Conservation (phyloP, 2,888 invertebrate genomes). For the Dimorphilus gyrociliatus region DNA sequence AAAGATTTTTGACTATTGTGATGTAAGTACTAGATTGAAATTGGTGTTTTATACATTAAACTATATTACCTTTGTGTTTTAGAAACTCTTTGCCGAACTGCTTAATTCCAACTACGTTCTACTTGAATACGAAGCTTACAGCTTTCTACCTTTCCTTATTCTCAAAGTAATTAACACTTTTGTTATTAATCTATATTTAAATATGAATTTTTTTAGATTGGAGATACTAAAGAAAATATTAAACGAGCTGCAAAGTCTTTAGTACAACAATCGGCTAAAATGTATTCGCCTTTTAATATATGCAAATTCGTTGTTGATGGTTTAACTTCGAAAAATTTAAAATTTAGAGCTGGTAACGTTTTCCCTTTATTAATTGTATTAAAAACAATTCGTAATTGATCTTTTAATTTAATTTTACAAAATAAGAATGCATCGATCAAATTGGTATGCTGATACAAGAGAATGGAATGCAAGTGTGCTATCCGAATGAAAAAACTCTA, state of each 20-base stretch:
- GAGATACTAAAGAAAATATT: constrained; percentile 88
- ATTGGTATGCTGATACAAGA: constrained; percentile 66
- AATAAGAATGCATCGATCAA: constrained; percentile 73
- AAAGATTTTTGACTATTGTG: constrained; percentile 86
- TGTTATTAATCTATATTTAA: constrained; percentile 1
- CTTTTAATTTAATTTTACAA: constrained; percentile 1
- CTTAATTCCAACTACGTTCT: constrained; percentile 62
- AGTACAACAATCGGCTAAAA: constrained; percentile 62
- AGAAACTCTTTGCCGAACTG: constrained; percentile 61
- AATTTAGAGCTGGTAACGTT: constrained; percentile 72
- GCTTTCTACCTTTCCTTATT: constrained; percentile 85
- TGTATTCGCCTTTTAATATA: constrained; percentile 73
- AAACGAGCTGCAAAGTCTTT: constrained; percentile 70
- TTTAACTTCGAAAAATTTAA: constrained; percentile 83
- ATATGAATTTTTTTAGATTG: constrained; percentile 42
- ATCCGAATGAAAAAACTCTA: constrained; percentile 58
- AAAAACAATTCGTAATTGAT: not conserved
- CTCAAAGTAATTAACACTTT: constrained; percentile 51
- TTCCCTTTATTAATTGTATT: too few species aligned
- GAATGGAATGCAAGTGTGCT: constrained; percentile 66
- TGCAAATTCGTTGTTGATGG: constrained; percentile 85
- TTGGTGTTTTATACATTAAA: too few species aligned
- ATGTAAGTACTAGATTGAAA: too few species aligned
- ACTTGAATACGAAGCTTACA: constrained; percentile 72
- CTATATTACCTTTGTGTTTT: too few species aligned